Evolutionary conservation across 2,888 invertebrate species (phyloP).

Genomic region (Andrena trimmerana): DNA sequence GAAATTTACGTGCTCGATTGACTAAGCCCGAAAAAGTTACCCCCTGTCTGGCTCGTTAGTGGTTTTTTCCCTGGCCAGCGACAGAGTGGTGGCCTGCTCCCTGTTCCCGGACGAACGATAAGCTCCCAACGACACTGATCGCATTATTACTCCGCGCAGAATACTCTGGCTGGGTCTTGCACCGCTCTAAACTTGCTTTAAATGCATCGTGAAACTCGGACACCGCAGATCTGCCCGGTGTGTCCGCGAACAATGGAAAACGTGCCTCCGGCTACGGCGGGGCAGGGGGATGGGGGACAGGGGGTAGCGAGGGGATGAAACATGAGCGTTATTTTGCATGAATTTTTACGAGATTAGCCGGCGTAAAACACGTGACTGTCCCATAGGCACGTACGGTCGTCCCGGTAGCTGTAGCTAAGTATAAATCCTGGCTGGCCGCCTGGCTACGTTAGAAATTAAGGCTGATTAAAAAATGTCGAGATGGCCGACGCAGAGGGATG

Average conservation of each 20-base stretch:
- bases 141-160: slow-evolving; percentile 35
- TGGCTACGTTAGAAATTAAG: slow-evolving; percentile 79
- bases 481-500: not conserved
- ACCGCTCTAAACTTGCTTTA: slow-evolving; percentile 31
- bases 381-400: slow-evolving; percentile 77
- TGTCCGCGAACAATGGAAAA: slow-evolving; percentile 60
- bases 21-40: not conserved
- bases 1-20: not conserved
- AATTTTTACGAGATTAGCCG: slow-evolving; percentile 82
- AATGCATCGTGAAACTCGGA: slow-evolving; percentile 46
- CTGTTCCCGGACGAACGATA: slow-evolving; percentile 17
- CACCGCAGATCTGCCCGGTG: slow-evolving; percentile 42
- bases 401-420: slow-evolving; percentile 54
- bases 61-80: not conserved
- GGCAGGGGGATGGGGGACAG: slow-evolving; percentile 34
- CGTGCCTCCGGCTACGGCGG: slow-evolving; percentile 50
- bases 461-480: slow-evolving; percentile 74
- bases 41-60: not conserved
- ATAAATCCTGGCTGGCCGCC: slow-evolving; percentile 75
- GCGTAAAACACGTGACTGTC: slow-evolving; percentile 78
- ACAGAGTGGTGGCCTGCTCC: not conserved
- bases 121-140: slow-evolving; percentile 15
- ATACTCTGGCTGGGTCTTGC: slow-evolving; percentile 18
- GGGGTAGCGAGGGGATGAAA: slow-evolving; percentile 67
- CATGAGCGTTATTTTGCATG: slow-evolving; percentile 80